These are phyloP conservation scores for Premnoplex brunnescens DNA, from an alignment of 2,797 vertebrate genomes.

Conservation along the genomic window DNA sequence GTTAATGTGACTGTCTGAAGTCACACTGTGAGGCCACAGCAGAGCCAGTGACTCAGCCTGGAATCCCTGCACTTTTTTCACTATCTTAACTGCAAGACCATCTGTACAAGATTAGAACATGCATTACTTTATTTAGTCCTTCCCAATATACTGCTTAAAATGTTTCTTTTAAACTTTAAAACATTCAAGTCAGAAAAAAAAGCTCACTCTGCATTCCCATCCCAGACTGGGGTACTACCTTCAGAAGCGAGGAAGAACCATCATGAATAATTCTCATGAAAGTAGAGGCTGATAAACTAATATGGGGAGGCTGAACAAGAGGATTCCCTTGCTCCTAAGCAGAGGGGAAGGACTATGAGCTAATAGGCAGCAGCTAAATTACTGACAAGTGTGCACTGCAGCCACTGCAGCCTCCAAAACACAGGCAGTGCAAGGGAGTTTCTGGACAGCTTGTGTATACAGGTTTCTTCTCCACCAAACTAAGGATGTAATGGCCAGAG, in stretches of 20 bases:
- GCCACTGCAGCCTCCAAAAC: background rate
- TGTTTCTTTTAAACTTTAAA: slow-evolving; percentile 1
- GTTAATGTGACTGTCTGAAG: slow-evolving; percentile 6
- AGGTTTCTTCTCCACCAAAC: background rate
- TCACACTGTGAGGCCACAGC: background rate
- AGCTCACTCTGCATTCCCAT: background rate
- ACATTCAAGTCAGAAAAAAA: background rate
- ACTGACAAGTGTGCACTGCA: background rate
- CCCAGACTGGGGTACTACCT: background rate
- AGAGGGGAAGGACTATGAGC: background rate
- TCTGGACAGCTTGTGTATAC: background rate
- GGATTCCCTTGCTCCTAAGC: background rate
- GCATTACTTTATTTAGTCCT: background rate
- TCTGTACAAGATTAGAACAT: background rate
- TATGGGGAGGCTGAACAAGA: background rate
- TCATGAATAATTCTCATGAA: background rate
- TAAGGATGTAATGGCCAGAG: background rate
- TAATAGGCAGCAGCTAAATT: background rate
- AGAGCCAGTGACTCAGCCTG: background rate
- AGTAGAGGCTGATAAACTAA: background rate
- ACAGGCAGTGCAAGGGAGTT: background rate
- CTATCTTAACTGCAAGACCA: background rate
- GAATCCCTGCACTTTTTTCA: background rate
- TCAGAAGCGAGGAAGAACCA: background rate
- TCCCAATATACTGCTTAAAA: background rate